A percentile compares a stretch with the other conserved stretches of the same genome.
These are phyloP conservation scores for Sesia bembeciformis DNA, from an alignment of 2,888 invertebrate genomes.

Conservation along the genomic window DNA sequence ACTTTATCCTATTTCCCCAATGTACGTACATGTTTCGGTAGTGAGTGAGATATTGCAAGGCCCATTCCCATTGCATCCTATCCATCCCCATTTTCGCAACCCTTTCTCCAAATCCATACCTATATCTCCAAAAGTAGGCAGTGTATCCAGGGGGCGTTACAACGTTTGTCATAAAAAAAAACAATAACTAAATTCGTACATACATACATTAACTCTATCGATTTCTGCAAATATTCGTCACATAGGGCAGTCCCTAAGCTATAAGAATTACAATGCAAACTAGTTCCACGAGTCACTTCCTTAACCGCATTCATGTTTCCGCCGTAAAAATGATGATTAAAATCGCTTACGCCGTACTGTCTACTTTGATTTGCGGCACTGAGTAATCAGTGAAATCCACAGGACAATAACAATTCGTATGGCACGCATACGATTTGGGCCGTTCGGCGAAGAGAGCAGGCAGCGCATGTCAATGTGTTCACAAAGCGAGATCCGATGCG, in stretches of 20 bases:
- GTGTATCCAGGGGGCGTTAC: too few relatives aligned
- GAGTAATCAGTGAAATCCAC: constrained; percentile 39
- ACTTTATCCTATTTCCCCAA: too few relatives aligned
- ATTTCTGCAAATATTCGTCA: not conserved
- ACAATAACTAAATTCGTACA: too few relatives aligned
- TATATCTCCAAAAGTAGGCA: too few relatives aligned
- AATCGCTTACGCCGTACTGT: not conserved
- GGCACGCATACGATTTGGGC: constrained; percentile 55
- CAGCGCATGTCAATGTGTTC: constrained; percentile 54
- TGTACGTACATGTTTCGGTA: too few relatives aligned
- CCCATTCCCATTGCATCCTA: too few relatives aligned
- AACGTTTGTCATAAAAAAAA: too few relatives aligned
- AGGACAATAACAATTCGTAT: constrained; percentile 38
- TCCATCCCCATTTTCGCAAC: too few relatives aligned
- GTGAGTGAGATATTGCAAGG: too few relatives aligned
- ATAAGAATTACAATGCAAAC: not conserved
- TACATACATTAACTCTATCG: not conserved
- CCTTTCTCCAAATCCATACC: too few relatives aligned
- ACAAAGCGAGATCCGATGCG: constrained; percentile 65
- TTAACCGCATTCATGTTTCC: not conserved
- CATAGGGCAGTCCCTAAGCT: not conserved
- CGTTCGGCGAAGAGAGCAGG: constrained; percentile 49
- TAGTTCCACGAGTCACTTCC: not conserved
- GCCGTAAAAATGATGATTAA: not conserved
- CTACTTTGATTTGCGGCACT: constrained; percentile 11